Evolutionary conservation across 2,113 vertebrate genomes (phyloP).

Genomic region (Empidonax traillii): DNA sequence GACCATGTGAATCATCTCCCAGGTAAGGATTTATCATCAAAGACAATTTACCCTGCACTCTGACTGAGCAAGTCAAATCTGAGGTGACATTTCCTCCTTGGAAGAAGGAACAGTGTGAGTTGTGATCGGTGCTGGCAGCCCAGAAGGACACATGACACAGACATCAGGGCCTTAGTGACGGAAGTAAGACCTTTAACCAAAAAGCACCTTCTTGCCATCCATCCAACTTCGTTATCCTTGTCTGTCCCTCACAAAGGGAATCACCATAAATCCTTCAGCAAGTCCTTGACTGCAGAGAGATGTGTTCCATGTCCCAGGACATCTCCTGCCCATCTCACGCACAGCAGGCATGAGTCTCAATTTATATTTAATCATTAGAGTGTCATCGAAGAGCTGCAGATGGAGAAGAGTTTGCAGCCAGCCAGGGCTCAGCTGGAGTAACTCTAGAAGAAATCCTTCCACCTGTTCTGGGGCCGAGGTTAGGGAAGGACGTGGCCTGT

Average conservation of each 20-base stretch:
- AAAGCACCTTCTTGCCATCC: background rate
- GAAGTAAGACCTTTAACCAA: background rate
- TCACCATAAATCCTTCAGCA: conserved; percentile 2
- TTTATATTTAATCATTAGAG: background rate
- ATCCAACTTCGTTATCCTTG: background rate
- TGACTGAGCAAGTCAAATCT: background rate
- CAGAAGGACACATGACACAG: background rate
- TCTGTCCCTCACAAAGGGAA: background rate
- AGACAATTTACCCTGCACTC: fast-evolving
- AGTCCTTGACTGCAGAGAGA: background rate
- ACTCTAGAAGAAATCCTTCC: conserved; percentile 40
- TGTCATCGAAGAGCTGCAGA: background rate
- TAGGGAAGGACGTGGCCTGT: background rate
- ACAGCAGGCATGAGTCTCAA: background rate
- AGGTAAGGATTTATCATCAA: background rate
- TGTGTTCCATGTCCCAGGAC: background rate
- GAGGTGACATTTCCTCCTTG: background rate
- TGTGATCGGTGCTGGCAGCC: background rate
- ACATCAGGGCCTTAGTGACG: background rate
- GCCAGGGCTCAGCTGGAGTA: conserved; percentile 33
- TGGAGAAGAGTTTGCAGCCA: background rate
- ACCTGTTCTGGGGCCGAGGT: conserved; percentile 35
- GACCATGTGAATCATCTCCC: background rate
- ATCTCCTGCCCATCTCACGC: background rate
- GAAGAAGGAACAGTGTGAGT: background rate